Evolutionary conservation across 2,797 vertebrate species (phyloP), one percentile per base, ranked within the genome.

Genomic region (Cyclopterus lumpus): DNA sequence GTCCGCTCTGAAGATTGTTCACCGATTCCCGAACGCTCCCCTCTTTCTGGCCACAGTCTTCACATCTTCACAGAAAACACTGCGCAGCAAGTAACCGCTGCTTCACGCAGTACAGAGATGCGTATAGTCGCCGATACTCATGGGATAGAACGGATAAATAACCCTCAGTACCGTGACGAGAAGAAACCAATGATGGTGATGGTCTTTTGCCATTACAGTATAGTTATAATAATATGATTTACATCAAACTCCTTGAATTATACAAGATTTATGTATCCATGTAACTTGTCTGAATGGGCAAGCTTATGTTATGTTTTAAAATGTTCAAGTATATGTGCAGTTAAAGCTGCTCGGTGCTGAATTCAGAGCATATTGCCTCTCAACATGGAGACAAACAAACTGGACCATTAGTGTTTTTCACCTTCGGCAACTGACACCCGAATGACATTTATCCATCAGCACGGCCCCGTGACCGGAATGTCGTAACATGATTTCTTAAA

Each of bases 401-500:
- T 16, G 6, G 51, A 36, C 20, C 18, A 46, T 69, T 66, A 81
- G 38, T 48, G 22, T 28, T 62, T 58, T 30, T 62, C 58, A 77
- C 68, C 71, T 72, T 11, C 20, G 68, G 61, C 70, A 53, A 57
- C 66, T 64, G 71, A 36, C 18, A 30, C 36, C 53, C 14, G 6
- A 67, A 59, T 77, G 61, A 77, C 71, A 65, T 79, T 73, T 78
- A 79, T 84, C 69, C 42, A 54, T 66, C 64, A 79, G 53, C 48
- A 12, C 3, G 1, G 66, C n/a, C 70, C 64, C 66, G 32, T 8
- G 28, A 78, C 68, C 59, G 65, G 57, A 85, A 73, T 79, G 77
- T 84, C 44, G 20, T 75, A 30, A 55, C 22, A 34, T 55, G 73
- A 76, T 75, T 85, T 80, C 68, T 59, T 59, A 7, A 86, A 84